A percentile compares a stretch with the other conserved stretches of the same genome.
phyloP scores from a whole-genome alignment of 1,140 invertebrate genomes.

The Fopius arisanus region DNA sequence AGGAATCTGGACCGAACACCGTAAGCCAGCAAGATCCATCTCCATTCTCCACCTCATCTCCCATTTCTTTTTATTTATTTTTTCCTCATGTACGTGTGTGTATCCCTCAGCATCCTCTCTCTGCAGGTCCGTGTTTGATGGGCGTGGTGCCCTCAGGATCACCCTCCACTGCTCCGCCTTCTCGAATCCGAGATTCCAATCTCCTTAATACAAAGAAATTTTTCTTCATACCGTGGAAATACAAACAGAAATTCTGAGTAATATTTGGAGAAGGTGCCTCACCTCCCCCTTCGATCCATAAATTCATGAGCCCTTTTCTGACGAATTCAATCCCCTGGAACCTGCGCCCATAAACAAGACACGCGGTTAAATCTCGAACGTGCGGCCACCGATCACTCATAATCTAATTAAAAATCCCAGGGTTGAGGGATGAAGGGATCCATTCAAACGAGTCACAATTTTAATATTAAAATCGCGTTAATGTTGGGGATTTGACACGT shows the following conservation, averaged over 20 bases:
- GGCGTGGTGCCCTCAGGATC: constrained; percentile 39
- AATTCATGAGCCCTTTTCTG: background rate
- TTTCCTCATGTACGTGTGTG: constrained; percentile 1
- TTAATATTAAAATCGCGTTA: constrained; percentile 28
- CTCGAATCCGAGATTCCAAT: constrained; percentile 15
- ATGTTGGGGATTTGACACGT: constrained; percentile 24
- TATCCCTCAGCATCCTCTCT: background rate
- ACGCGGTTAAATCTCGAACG: constrained; percentile 5
- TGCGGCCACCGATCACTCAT: constrained; percentile 42
- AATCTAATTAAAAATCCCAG: constrained; percentile 53
- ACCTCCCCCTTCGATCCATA: background rate
- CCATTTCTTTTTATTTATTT: constrained; percentile 12
- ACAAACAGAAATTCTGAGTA: background rate
- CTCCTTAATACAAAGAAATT: background rate
- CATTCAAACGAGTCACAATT: constrained; percentile 10
- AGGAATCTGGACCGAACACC: background rate
- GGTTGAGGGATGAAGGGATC: constrained; percentile 25
- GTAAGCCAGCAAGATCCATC: constrained; percentile 7
- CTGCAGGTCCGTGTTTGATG: constrained; percentile 42
- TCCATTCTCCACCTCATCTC: constrained; percentile 2
- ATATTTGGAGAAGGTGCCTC: background rate
- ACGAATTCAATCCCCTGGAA: background rate
- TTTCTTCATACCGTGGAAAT: background rate
- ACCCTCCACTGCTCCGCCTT: constrained; percentile 38
- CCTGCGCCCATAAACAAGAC: constrained; percentile 6